Conservation (phyloP, 2,797 vertebrate species). For the Otus scops region DNA sequence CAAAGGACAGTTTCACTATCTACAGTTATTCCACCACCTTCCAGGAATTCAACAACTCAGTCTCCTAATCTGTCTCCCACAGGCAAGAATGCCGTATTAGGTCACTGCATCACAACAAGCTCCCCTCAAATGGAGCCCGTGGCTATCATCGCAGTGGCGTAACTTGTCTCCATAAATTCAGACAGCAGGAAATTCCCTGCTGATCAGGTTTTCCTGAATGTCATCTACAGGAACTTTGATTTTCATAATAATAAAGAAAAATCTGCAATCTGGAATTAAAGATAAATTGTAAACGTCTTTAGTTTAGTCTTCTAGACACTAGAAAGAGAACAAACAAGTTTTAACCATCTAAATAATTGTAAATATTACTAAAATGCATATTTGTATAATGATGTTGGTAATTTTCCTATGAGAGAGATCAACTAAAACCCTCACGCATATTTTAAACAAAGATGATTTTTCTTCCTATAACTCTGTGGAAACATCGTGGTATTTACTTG, state of each 20-base stretch:
- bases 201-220: conserved; percentile 69
- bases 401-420: background rate
- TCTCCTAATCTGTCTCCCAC: conserved; percentile 59
- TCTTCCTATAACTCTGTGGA: conserved; percentile 40
- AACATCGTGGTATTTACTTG: conserved; percentile 42
- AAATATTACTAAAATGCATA: background rate
- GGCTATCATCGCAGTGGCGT: conserved; percentile 28
- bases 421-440: background rate
- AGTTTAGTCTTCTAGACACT: background rate
- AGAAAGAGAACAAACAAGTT: background rate
- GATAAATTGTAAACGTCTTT: conserved; percentile 34
- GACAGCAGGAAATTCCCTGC: conserved; percentile 71
- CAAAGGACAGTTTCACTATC: conserved; percentile 18
- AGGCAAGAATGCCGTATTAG: conserved; percentile 38
- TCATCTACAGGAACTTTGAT: conserved; percentile 50
- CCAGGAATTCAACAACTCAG: conserved; percentile 43
- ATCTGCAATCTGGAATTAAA: conserved; percentile 25
- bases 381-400: background rate
- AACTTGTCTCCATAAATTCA: conserved; percentile 56
- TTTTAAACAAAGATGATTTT: conserved; percentile 8
- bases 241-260: conserved; percentile 54
- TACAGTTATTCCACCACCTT: conserved; percentile 41
- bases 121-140: conserved; percentile 28
- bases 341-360: background rate
- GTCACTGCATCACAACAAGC: conserved; percentile 12